Evolutionary conservation across 2,888 invertebrate genomes (phyloP), one percentile per base, ranked within the genome.

Genomic region (Tinea pellionella): DNA sequence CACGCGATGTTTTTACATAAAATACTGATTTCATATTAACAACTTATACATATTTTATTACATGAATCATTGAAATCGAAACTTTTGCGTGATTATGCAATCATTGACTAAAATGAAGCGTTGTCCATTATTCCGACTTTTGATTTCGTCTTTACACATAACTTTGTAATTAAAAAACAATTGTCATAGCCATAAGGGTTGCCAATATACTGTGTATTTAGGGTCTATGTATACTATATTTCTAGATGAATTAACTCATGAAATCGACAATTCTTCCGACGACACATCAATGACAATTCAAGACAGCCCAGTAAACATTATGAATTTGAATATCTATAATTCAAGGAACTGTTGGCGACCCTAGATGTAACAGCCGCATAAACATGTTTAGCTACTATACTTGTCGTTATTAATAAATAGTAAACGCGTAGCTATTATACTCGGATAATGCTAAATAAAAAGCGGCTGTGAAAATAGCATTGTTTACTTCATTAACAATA

Each of bases 61-160:
- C 47, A 15, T 47, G 47, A 13, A 16, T 47, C 47, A 47, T 47
- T 47, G 47, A 47, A 47, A 47, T 16, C 2, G 75, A 77, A 74
- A 75, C 73, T 81, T 80, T 81, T 77, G 72, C 76, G 71, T 68
- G 69, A 66, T 85, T 80, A 73, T 73, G 76, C 69, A 83, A 82
- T 65, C 65, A 66, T 78, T 82, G 80, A 79, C 78, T 71, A 63
- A 70, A 82, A 84, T 84, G 85, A 66, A 81, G 75, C 74, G 75
- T 72, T 85, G 15, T 83, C 83, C n/a, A 76, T 47, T 15, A 47
- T 8, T 24, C 47, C 84, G 85, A 82, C 80, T 80, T 81, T 79
- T 80, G 78, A 71, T 61, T 61, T 62, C 61, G 63, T 61, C 70
- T 70, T 71, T 69, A 75, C 67, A 64, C 74, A 75, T 63, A 68